Base-by-base conservation (phyloP, 2,113 vertebrate genomes). In the Macrotus californicus region DNA sequence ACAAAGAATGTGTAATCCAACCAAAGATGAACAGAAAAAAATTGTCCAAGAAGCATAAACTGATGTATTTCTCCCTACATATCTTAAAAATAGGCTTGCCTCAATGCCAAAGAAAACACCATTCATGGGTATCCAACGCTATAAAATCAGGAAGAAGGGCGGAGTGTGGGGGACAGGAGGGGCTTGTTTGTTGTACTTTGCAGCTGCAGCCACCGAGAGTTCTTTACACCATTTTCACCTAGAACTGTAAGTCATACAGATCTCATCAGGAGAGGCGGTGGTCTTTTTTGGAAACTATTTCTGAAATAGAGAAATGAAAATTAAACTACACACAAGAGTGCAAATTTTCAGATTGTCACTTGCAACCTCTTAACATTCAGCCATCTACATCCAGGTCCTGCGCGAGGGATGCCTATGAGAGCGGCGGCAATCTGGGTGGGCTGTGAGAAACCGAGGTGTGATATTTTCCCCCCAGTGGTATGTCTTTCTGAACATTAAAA, bases 311-410 rank as follows among this genome's bases (percentile, higher is more conserved):
- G 94, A 98, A 98, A 97, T 90, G 92, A 97, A 98, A 98, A 97
- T 87, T 97, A 98, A 98, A 98, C 98, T 97, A 98, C 98, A 98
- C 98, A 98, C 96, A 98, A 97, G 98, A 99, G 98, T 99, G 98
- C 99, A 99, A 98, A 99, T 97, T 98, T 98, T 99, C 98, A 98
- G 98, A 99, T 99, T 99, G 99, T 99, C 98, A 98, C 98, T 98
- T 99, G 99, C 99, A 99, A 98, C 98, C 98, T 98, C 98, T 98
- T 98, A 98, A 98, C 98, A 98, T 98, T 98, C 98, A 98, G 90
- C 98, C 98, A 98, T 97, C 97, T 97, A 97, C 96, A 97, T 98
- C 98, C 98, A 98, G 96, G 97, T 96, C 97, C 98, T 98, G 98
- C 98, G 97, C 96, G 96, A 98, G 96, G 97, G 97, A 97, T 88